Conservation (phyloP, 2,113 vertebrate genomes). For the Gasterosteus aculeatus region DNA sequence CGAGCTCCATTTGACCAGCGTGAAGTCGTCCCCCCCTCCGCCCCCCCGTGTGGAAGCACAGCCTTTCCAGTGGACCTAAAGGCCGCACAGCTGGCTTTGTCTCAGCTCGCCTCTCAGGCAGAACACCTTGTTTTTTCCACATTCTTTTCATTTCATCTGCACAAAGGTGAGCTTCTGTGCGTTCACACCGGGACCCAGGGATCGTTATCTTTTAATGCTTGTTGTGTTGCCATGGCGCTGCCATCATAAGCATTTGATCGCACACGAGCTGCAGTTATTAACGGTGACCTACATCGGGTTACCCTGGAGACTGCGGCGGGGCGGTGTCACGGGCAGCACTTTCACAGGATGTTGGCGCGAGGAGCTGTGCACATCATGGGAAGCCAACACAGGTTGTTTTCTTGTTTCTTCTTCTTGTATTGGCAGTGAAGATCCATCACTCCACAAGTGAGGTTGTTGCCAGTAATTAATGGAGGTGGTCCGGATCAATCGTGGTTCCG, state of each 20-base stretch:
- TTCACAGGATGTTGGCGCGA: conserved; percentile 37
- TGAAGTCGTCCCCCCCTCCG: neutral
- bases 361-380: conserved; percentile 5
- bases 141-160: conserved; percentile 23
- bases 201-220: conserved; percentile 6
- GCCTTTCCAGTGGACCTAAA: neutral
- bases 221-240: neutral
- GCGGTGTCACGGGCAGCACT: conserved; percentile 15
- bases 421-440: conserved; percentile 3
- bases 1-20: conserved; percentile 12
- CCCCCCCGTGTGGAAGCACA: conserved; percentile 23
- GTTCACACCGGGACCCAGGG: conserved; percentile 23
- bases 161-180: conserved; percentile 4
- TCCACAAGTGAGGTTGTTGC: neutral
- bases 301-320: conserved; percentile 34
- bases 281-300: conserved; percentile 10
- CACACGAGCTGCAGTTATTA: conserved; percentile 3
- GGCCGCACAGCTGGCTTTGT: conserved; percentile 20
- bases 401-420: neutral
- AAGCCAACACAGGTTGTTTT: neutral
- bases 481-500: conserved; percentile 5
- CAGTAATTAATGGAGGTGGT: neutral
- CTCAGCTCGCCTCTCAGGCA: conserved; percentile 44
- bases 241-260: neutral
- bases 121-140: conserved; percentile 5